Evolutionary conservation across 1,140 invertebrate species (phyloP).

Genomic region (Batillaria attramentaria): DNA sequence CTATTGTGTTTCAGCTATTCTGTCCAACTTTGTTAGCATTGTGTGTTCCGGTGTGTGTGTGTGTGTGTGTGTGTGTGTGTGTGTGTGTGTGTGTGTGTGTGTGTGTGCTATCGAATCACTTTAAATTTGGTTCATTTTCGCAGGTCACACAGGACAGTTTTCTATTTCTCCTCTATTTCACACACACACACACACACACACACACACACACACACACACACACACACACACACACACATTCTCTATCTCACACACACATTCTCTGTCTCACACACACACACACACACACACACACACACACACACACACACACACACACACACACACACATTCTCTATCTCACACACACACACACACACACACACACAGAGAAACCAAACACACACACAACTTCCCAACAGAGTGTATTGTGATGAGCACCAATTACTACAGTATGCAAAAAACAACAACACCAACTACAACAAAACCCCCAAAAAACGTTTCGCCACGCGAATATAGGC

Average conservation of each 20-base stretch:
- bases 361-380: neutral
- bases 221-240: neutral
- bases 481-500: too few species aligned
- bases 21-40: too few species aligned
- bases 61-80: neutral
- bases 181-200: slow-evolving; percentile 8
- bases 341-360: slow-evolving; percentile 10
- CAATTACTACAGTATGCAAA: neutral
- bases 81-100: neutral
- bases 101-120: neutral
- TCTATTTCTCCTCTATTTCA: neutral
- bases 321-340: slow-evolving; percentile 7
- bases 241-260: neutral
- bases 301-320: slow-evolving; percentile 12
- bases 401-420: neutral
- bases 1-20: too few species aligned
- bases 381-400: too few species aligned
- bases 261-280: neutral
- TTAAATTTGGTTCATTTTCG: neutral
- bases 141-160: neutral
- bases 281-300: slow-evolving; percentile 3
- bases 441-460: neutral
- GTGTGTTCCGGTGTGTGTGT: neutral
- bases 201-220: neutral
- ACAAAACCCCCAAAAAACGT: neutral